A percentile compares a stretch with the other conserved stretches of the same genome.
Evolutionary conservation across 2,888 invertebrate genomes (phyloP).

Genomic region (Fragum whitleyi): DNA sequence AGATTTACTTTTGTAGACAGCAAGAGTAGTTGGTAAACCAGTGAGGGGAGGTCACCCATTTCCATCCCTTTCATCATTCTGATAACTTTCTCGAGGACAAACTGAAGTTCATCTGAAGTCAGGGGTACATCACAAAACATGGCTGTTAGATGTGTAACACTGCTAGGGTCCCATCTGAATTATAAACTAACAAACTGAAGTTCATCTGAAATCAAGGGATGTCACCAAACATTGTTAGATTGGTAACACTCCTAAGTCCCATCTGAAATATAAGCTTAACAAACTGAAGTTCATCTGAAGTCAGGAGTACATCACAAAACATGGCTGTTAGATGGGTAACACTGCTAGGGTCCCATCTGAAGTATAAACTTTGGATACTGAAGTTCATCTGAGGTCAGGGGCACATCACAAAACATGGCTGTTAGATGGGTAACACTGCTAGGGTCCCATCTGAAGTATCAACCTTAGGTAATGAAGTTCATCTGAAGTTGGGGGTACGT

Average conservation of each 20-base stretch:
- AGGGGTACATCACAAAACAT: slow-evolving; percentile 83
- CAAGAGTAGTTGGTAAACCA: slow-evolving; percentile 84
- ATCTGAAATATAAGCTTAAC: too few species aligned
- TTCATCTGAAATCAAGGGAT: not conserved
- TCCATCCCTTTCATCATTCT: slow-evolving; percentile 81
- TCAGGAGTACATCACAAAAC: slow-evolving; percentile 83
- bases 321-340: slow-evolving; percentile 82
- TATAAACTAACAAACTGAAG: too few species aligned
- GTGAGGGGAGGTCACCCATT: slow-evolving; percentile 83
- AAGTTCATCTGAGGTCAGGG: slow-evolving; percentile 81
- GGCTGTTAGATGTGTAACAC: slow-evolving; percentile 80
- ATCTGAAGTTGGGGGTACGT: not conserved
- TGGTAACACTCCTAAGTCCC: not conserved
- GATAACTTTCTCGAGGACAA: slow-evolving; percentile 83
- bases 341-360: slow-evolving; percentile 81
- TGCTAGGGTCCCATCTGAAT: slow-evolving; percentile 80
- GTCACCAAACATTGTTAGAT: not conserved
- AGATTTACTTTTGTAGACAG: slow-evolving; percentile 82
- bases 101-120: slow-evolving; percentile 81
- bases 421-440: slow-evolving; percentile 80
- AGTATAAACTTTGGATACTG: slow-evolving; percentile 61
- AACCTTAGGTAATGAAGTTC: too few species aligned
- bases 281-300: slow-evolving; percentile 80
- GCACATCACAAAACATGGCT: slow-evolving; percentile 83
- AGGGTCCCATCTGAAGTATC: slow-evolving; percentile 81